These are phyloP conservation scores for Microctenopoma stevenorrisi DNA, from an alignment of 2,797 vertebrate species.

Conservation along the genomic window DNA sequence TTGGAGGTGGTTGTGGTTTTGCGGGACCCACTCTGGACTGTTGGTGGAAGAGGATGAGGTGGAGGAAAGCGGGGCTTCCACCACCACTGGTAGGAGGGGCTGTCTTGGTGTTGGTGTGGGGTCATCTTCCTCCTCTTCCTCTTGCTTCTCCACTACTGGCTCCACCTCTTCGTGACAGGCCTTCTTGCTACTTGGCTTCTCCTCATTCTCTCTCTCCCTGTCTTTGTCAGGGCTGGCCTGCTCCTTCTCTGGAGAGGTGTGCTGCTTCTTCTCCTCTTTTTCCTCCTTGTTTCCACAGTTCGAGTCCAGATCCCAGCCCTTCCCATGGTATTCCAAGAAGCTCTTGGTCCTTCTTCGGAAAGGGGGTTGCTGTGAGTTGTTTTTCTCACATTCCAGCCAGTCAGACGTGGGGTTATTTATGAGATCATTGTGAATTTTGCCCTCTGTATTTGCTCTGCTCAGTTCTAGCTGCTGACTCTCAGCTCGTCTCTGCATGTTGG, in stretches of 20 bases:
- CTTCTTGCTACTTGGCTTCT: slow-evolving; percentile 71
- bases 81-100: slow-evolving; percentile 74
- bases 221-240: slow-evolving; percentile 78
- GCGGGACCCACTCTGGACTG: slow-evolving; percentile 71
- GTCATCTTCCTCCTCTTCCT: slow-evolving; percentile 71
- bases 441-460: slow-evolving; percentile 86
- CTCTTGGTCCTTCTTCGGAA: slow-evolving; percentile 92
- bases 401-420: slow-evolving; percentile 86
- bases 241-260: slow-evolving; percentile 72
- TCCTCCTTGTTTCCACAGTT: slow-evolving; percentile 74
- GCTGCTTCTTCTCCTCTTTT: slow-evolving; percentile 69
- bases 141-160: slow-evolving; percentile 49
- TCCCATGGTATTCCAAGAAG: slow-evolving; percentile 92
- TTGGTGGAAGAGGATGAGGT: slow-evolving; percentile 70
- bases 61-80: slow-evolving; percentile 76
- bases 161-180: slow-evolving; percentile 63
- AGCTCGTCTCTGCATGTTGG: slow-evolving; percentile 95
- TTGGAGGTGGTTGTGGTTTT: slow-evolving; percentile 57
- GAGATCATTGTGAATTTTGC: slow-evolving; percentile 80
- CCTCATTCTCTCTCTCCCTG: slow-evolving; percentile 79
- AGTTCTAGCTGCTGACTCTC: slow-evolving; percentile 93
- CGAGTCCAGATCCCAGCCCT: slow-evolving; percentile 72
- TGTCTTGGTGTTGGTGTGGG: slow-evolving; percentile 68
- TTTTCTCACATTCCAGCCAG: slow-evolving; percentile 90
- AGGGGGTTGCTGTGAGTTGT: slow-evolving; percentile 85